A percentile compares a stretch with the other conserved stretches of the same genome.
These are phyloP conservation scores for Pangasius djambal DNA, from an alignment of 2,797 vertebrate genomes.

Conservation along the genomic window DNA sequence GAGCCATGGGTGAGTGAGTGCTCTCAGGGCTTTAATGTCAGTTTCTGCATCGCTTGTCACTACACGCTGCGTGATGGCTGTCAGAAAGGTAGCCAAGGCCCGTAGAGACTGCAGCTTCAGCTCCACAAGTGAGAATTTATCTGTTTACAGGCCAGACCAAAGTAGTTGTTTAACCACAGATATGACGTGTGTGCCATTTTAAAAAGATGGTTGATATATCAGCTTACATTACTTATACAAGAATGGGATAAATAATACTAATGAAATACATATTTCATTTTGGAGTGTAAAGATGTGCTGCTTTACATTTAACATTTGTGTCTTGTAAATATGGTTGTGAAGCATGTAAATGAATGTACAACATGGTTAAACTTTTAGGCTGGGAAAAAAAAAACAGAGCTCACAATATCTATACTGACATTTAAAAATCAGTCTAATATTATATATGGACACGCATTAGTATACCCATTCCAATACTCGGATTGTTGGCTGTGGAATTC, in stretches of 20 bases:
- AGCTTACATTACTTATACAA: neutral
- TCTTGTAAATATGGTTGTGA: neutral
- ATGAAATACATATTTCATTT: neutral
- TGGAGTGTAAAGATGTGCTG: neutral
- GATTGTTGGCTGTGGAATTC: too few species aligned
- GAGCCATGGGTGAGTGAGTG: constrained; percentile 70
- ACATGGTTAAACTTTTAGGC: neutral
- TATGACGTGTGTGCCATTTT: constrained; percentile 10
- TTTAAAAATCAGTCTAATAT: neutral
- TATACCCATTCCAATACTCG: too few species aligned
- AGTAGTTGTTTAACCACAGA: neutral
- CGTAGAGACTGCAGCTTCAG: constrained; percentile 2
- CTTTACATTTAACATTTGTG: neutral
- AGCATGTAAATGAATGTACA: neutral
- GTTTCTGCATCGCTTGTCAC: constrained; percentile 72
- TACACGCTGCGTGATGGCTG: constrained; percentile 35
- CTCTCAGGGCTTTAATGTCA: constrained; percentile 76
- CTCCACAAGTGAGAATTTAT: constrained; percentile 33
- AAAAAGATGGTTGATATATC: neutral
- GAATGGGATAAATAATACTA: neutral
- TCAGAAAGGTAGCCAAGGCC: constrained; percentile 27
- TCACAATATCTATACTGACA: neutral
- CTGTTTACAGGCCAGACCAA: constrained; percentile 31
- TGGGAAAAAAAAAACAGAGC: neutral
- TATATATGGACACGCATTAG: neutral